Percentiles rank a stretch among this genome's conserved stretches.
Conservation (phyloP, 2,797 vertebrate species). For the Myiothlypis coronata region DNA sequence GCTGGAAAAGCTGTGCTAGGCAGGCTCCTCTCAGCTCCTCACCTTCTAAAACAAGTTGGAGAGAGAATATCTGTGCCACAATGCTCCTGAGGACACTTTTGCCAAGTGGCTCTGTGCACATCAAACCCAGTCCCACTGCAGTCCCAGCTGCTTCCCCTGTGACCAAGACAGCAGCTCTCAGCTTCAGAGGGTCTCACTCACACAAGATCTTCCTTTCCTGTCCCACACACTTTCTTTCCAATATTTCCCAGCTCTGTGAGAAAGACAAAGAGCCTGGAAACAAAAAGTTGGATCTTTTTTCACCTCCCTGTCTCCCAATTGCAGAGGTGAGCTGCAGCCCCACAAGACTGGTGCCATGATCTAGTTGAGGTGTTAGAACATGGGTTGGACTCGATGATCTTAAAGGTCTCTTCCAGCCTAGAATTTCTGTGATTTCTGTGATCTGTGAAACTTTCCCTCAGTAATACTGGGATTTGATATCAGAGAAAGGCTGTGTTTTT, state of each 20-base stretch:
- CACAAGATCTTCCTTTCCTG: background rate
- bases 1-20: background rate
- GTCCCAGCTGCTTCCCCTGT: background rate
- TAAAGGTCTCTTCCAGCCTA: no score
- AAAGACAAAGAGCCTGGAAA: background rate
- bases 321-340: background rate
- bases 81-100: background rate
- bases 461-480: background rate
- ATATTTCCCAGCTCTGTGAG: background rate
- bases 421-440: no score
- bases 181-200: background rate
- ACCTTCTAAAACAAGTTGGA: background rate
- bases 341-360: no score
- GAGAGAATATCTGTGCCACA: background rate
- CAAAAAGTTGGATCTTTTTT: background rate
- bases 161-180: background rate
- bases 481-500: background rate
- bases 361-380: no score
- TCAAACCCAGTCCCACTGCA: background rate
- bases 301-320: background rate
- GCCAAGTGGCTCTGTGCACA: background rate
- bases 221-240: background rate
- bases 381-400: no score
- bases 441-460: background rate
- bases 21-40: background rate